A percentile compares a stretch with the other conserved stretches of the same genome.
Conservation (phyloP, 2,113 vertebrate genomes). For the Rousettus leschenaultii region DNA sequence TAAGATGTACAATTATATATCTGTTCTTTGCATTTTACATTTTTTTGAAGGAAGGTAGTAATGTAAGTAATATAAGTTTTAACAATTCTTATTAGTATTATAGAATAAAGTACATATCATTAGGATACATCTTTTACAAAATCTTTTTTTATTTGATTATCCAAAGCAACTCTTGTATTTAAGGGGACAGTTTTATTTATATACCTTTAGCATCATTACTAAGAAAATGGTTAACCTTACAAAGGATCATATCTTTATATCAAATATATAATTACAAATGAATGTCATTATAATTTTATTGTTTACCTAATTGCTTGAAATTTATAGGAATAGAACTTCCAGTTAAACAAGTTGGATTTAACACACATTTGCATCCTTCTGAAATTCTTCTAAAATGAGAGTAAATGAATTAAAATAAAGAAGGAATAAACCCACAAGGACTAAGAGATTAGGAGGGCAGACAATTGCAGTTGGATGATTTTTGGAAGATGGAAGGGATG, state of each 20-base stretch:
- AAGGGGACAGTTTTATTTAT: neutral
- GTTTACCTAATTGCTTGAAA: constrained; percentile 16
- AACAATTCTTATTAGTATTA: neutral
- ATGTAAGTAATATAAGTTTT: neutral
- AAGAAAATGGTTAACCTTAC: neutral
- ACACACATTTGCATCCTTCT: neutral
- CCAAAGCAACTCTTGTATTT: constrained; percentile 30
- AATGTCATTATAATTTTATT: constrained; percentile 31
- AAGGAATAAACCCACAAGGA: neutral
- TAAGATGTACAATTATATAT: constrained; percentile 6
- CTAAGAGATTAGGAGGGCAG: neutral
- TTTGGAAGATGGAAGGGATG: neutral
- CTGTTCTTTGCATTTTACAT: constrained; percentile 30
- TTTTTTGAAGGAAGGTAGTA: neutral
- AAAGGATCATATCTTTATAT: neutral
- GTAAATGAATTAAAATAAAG: constrained; percentile 20
- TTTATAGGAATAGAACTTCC: neutral
- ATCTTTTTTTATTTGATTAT: neutral
- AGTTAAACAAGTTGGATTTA: neutral
- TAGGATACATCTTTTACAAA: constrained; percentile 12
- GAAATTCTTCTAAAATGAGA: constrained; percentile 31
- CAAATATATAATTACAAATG: neutral
- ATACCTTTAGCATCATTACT: neutral
- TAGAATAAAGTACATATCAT: constrained; percentile 12
- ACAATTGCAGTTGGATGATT: neutral